Conservation (phyloP, 2,797 vertebrate species). For the Chanos chanos region DNA sequence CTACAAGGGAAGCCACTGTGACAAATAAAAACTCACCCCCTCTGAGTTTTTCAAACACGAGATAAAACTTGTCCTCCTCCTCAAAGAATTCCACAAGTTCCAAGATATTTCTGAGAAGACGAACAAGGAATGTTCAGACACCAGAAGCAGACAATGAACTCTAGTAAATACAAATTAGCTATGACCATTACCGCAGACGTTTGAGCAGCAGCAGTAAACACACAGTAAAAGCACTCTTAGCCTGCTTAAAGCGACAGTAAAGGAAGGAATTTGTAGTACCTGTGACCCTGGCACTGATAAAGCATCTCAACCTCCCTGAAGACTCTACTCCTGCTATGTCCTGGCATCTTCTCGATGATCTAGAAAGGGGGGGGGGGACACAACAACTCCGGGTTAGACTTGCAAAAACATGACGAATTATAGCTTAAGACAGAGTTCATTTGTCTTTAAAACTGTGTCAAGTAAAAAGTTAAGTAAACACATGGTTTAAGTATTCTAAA, state of each 20-base stretch:
- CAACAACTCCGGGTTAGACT: background rate
- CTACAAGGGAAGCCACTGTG: background rate
- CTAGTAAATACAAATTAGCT: too few species aligned
- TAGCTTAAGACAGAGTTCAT: too few species aligned
- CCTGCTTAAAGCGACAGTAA: background rate
- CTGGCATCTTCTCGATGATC: conserved; percentile 96
- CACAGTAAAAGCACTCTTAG: background rate
- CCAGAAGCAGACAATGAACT: conserved; percentile 1
- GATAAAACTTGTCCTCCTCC: conserved; percentile 96
- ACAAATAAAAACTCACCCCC: conserved; percentile 89
- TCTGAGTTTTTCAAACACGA: conserved; percentile 96
- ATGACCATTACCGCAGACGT: too few species aligned
- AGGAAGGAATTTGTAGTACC: conserved; percentile 61
- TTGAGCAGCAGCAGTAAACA: too few species aligned
- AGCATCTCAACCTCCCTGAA: conserved; percentile 99
- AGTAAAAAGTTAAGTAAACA: too few species aligned
- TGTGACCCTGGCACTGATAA: conserved; percentile 98
- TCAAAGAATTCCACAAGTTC: conserved; percentile 98
- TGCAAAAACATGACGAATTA: too few species aligned
- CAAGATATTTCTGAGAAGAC: conserved; percentile 85
- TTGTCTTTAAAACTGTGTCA: too few species aligned
- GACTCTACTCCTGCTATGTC: conserved; percentile 91
- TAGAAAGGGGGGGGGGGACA: conserved; percentile 47
- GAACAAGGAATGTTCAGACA: background rate
- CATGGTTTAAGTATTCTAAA: too few species aligned